A percentile compares a stretch with the other conserved stretches of the same genome.
These are phyloP conservation scores for Dascillus cervinus DNA, from an alignment of 2,888 invertebrate genomes.

Conservation along the genomic window DNA sequence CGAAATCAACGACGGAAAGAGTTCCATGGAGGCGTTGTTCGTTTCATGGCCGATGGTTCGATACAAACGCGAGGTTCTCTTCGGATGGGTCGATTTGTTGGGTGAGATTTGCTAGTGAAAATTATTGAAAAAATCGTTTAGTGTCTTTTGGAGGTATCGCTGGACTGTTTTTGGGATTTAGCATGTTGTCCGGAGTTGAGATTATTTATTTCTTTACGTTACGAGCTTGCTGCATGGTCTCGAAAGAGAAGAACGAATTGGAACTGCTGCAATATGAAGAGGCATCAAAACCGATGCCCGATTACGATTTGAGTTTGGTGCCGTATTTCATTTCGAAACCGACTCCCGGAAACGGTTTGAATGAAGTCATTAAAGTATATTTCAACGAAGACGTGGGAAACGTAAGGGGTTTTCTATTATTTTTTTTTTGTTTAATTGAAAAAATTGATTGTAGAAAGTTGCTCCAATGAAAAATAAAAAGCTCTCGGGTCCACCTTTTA, in stretches of 20 bases:
- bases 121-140: constrained; percentile 24
- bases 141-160: constrained; percentile 61
- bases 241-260: constrained; percentile 46
- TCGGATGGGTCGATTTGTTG: constrained; percentile 76
- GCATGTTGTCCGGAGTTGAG: constrained; percentile 68
- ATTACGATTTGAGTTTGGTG: constrained; percentile 36
- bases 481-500: constrained; percentile 23
- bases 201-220: constrained; percentile 70
- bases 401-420: too few species aligned
- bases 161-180: constrained; percentile 65
- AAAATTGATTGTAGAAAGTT: neutral
- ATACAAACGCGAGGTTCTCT: constrained; percentile 72
- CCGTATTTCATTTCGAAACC: constrained; percentile 35
- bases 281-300: constrained; percentile 26
- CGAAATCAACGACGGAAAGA: too few species aligned
- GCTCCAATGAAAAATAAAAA: constrained; percentile 2
- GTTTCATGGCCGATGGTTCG: constrained; percentile 73
- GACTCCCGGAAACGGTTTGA: constrained; percentile 25
- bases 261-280: constrained; percentile 43
- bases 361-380: constrained; percentile 21
- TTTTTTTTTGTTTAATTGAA: neutral
- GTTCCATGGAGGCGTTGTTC: too few species aligned
- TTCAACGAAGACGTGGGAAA: constrained; percentile 4
- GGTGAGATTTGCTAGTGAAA: constrained; percentile 42
- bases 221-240: constrained; percentile 57